These are phyloP conservation scores for Phrynocephalus forsythii DNA, from an alignment of 2,797 vertebrate species.

Conservation along the genomic window DNA sequence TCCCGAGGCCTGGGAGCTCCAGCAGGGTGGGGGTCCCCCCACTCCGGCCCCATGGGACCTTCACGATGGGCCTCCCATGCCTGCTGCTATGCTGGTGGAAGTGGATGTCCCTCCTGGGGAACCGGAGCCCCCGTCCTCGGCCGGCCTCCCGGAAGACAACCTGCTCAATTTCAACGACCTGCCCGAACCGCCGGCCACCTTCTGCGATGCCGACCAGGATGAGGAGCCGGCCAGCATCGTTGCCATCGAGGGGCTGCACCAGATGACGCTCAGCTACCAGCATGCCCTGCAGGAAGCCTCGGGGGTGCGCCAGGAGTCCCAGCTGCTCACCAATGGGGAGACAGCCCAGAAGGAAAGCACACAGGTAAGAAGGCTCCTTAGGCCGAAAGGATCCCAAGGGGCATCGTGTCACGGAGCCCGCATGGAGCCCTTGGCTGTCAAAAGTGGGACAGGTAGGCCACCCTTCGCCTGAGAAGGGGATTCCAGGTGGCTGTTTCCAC, in stretches of 20 bases:
- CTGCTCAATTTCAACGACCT: conserved; percentile 93
- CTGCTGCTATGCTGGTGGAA: conserved; percentile 55
- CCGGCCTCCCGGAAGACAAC: conserved; percentile 43
- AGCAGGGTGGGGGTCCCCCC: conserved; percentile 59
- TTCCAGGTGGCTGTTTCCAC: background rate
- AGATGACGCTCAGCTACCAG: conserved; percentile 89
- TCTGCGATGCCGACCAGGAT: conserved; percentile 80
- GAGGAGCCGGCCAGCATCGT: conserved; percentile 84
- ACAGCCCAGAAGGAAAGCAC: conserved; percentile 91
- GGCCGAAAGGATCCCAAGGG: background rate
- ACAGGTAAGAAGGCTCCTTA: conserved; percentile 81
- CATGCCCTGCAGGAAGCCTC: conserved; percentile 85
- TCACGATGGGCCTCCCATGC: conserved; percentile 51
- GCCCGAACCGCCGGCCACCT: conserved; percentile 85
- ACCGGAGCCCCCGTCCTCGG: conserved; percentile 60
- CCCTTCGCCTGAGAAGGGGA: no score
- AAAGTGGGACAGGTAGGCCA: background rate
- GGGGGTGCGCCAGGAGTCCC: conserved; percentile 70
- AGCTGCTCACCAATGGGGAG: conserved; percentile 93
- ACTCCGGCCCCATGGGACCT: conserved; percentile 56
- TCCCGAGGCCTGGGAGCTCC: conserved; percentile 42
- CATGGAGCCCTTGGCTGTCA: no score
- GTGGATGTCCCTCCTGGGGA: conserved; percentile 33
- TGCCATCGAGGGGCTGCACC: conserved; percentile 79
- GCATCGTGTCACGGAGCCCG: background rate